These are phyloP conservation scores for Colossoma macropomum DNA, from an alignment of 2,113 vertebrate species.

Conservation along the genomic window DNA sequence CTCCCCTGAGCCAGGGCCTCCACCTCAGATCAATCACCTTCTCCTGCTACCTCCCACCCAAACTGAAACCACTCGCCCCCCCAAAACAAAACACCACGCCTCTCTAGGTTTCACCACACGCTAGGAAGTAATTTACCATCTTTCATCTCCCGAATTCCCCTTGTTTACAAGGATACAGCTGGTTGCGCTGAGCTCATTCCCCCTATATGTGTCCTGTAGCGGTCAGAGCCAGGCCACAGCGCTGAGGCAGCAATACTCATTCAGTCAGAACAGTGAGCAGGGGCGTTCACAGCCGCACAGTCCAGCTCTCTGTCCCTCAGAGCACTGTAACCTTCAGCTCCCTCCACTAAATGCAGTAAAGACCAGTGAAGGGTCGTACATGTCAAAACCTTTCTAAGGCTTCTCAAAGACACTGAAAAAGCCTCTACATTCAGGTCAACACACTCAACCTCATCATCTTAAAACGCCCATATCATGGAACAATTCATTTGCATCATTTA, in stretches of 20 bases:
- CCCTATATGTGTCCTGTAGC: conserved; percentile 10
- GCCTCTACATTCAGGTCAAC: not conserved
- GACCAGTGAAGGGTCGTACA: not conserved
- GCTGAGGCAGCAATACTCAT: conserved; percentile 34
- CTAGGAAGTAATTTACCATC: not conserved
- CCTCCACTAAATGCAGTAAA: not conserved
- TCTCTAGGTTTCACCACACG: not conserved
- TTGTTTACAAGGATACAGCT: conserved; percentile 24
- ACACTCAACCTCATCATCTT: not conserved
- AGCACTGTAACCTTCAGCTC: conserved; percentile 26
- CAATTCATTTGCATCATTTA: too few species aligned
- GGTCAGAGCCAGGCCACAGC: conserved; percentile 13
- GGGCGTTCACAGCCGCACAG: not conserved
- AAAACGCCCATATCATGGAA: not conserved
- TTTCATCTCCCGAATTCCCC: not conserved
- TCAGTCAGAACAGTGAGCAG: conserved; percentile 22
- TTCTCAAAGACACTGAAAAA: not conserved
- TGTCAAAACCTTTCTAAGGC: not conserved
- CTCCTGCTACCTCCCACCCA: not conserved
- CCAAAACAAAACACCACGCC: not conserved
- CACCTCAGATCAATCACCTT: not conserved
- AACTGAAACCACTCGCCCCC: not conserved
- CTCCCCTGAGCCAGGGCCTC: not conserved
- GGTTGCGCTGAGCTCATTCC: conserved; percentile 16
- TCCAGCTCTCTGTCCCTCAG: not conserved